Evolutionary conservation across 2,113 vertebrate species (phyloP), one percentile per base, ranked within the genome.

Genomic region (Echinops telfairi): DNA sequence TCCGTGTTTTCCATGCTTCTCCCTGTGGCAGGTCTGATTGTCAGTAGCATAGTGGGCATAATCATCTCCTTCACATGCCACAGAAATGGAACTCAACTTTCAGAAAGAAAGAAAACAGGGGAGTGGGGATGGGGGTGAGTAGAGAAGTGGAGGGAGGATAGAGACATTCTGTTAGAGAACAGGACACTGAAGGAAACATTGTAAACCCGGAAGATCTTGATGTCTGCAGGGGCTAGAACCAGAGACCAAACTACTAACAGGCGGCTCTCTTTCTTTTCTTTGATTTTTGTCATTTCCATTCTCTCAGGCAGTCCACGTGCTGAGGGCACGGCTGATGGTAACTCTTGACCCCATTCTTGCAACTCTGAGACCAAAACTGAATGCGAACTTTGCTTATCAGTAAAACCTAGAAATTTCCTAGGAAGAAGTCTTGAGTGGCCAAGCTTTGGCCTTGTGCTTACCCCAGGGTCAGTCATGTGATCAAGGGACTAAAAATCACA

Each of bases 361-460:
- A 77, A 16, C 10, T 25, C n/a, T 43, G 31, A 57, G 57, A 36
- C 43, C n/a, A 62, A 85, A 89, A 93, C 73, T 23, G 77, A 83
- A 36, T 29, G 27, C 82, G 53, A 79, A 57, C 1, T 62, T 38
- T 31, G 29, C 29, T 22, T 16, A 77, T 11, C 14, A 36, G 81
- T 58, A 77, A 91, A 87, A 81, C 4, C 5, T 83, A 88, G 47
- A 64, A 14, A 78, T 66, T 86, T 93, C 40, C 43, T 4, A 25
- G 71, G n/a, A 64, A 89, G 40, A 68, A 43, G n/a, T 78, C 75
- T 88, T 88, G 62, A 79, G 86, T 81, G 83, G 79, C 86, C 29
- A 82, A 79, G 22, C 16, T 90, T 70, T 86, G 25, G n/a, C 78
- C 79, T 57, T 7, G 2, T n/a, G 10, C 29, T 47, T 53, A 38